Evolutionary conservation across 2,113 vertebrate species (phyloP), one percentile per base, ranked within the genome.

Genomic region (Eidolon helvum): DNA sequence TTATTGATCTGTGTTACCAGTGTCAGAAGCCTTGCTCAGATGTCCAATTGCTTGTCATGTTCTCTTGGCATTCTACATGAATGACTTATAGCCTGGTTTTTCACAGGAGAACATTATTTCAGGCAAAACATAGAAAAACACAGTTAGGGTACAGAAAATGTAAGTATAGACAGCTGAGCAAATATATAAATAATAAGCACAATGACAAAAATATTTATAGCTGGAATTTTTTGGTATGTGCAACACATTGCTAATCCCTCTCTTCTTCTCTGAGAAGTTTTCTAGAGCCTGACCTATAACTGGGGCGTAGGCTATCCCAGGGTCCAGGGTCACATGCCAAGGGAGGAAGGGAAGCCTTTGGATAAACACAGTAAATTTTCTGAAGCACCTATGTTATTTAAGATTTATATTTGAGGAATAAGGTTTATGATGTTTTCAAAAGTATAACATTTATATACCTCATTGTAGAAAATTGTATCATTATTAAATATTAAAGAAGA

Each of bases 91-190:
- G 74, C 21, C 57, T 74, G 26, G 22, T 75, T 91, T 55, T 90
- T 87, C 77, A 43, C 93, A 74, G 45, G 74, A 94, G 79, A 75
- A 79, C 7, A 55, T 55, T 77, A 71, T 87, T 92, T 87, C 86
- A 95, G 82, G 88, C 38, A 92, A 97, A 95, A 90, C 80, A 94
- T 40, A 94, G 92, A 72, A 83, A 96, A 95, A 83, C 69, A 83
- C 79, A 79, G 28, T 48, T 26, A 91, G 65, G 88, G 59, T 71
- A 40, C 50, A 90, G 93, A 75, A 96, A 91, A 72, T 78, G 4
- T 28, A 95, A 84, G 57, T 53, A 93, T 18, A 90, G 63, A 80
- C 91, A 94, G 80, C 75, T 80, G 87, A 85, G 45, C n/a, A 95
- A 95, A 90, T 95, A 78, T 30, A 71, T 68, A 96, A 94, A 90